Conservation (phyloP, 2,797 vertebrate genomes). For the Pseudochirops corinnae region DNA sequence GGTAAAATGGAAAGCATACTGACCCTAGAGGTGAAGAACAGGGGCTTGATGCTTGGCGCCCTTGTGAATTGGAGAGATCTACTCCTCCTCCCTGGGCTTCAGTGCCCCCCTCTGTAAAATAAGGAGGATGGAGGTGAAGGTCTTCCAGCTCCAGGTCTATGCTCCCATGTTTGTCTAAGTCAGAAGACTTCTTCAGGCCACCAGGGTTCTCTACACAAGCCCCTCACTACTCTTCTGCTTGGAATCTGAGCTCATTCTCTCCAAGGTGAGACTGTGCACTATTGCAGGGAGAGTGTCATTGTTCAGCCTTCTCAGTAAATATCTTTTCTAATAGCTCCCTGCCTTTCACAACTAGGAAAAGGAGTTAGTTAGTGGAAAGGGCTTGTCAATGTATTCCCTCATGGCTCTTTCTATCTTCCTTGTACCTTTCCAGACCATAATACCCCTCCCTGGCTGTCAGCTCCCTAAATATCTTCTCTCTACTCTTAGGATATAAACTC, state of each 20-base stretch:
- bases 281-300: neutral
- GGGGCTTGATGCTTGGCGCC: neutral
- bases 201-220: neutral
- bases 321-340: neutral
- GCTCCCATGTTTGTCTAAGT: neutral
- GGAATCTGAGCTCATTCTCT: neutral
- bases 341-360: neutral
- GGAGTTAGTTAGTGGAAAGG: neutral
- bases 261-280: neutral
- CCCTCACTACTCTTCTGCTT: neutral
- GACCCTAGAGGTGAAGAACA: neutral
- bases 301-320: neutral
- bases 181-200: neutral
- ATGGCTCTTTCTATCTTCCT: neutral
- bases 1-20: neutral
- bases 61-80: neutral
- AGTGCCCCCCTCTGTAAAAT: neutral
- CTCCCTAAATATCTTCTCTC: neutral
- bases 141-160: neutral
- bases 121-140: neutral
- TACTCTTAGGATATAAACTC: neutral
- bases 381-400: neutral
- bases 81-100: neutral
- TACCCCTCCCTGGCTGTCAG: neutral
- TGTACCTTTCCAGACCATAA: neutral